Conservation (phyloP, 2,797 vertebrate genomes). For the Lagorchestes hirsutus region DNA sequence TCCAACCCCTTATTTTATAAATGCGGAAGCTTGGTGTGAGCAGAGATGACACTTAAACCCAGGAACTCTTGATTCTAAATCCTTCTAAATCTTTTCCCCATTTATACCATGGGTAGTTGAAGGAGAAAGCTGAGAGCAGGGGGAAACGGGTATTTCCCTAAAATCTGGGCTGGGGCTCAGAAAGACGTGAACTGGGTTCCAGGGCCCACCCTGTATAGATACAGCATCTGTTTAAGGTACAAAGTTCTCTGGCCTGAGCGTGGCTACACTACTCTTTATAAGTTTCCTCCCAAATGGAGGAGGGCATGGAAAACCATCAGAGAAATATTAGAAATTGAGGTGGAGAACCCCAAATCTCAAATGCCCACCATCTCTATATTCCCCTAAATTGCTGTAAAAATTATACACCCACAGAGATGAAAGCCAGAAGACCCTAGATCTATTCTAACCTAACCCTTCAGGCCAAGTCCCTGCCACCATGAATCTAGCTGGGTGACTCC, state of each 20-base stretch:
- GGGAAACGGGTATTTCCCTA: background rate
- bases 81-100: background rate
- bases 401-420: background rate
- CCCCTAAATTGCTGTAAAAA: background rate
- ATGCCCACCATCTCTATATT: background rate
- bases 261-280: background rate
- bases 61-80: too few relatives aligned
- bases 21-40: background rate
- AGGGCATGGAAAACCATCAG: background rate
- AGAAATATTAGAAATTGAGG: background rate
- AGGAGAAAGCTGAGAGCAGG: background rate
- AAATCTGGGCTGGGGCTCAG: background rate
- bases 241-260: background rate
- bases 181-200: too few relatives aligned
- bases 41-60: background rate
- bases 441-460: background rate
- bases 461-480: background rate
- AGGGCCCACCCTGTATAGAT: background rate
- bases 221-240: background rate
- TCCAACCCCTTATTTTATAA: too few relatives aligned
- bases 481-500: slow-evolving; percentile 18
- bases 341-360: background rate
- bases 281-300: background rate
- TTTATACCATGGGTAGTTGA: background rate
- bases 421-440: background rate